Evolutionary conservation across 2,797 vertebrate species (phyloP), one percentile per base, ranked within the genome.

Genomic region (Gymnoscopelus microlampas): DNA sequence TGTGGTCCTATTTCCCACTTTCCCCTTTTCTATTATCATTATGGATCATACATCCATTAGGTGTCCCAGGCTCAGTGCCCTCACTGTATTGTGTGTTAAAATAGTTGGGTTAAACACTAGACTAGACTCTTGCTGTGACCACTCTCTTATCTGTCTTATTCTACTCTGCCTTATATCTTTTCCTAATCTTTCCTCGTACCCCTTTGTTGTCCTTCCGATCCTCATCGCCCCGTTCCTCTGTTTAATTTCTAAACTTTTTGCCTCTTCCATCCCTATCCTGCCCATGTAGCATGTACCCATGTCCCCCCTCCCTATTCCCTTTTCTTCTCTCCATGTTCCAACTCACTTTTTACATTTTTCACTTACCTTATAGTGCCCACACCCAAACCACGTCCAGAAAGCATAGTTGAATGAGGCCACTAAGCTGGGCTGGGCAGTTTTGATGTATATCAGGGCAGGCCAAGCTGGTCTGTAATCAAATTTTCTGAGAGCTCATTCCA

Each of bases 341-440:
- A 2, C 24, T 47, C 29, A 9, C 24, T 53, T 32, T 58, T 14
- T 44, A 26, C 32, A 68, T 78, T 79, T 64, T 70, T 80, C 70
- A 68, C 24, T 19, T 69, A 59, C 80, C 66, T 57, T 76, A 76
- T 60, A 68, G 29, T 76, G 63, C 63, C 56, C 60, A 66, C 55
- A 74, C 57, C 68, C 72, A 66, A 53, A 19, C 54, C 19, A 12
- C 5, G 2, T 24, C 60, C 60, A 60, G 32, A 47, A 75, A 66
- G 65, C 68, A 49, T 53, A 63, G 67, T 71, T 68, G 60, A 62
- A 56, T 29, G 51, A 75, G 68, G 68, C 70, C 70, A 63, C 66
- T 68, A 77, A 35, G 64, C 67, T 75, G 77, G 78, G 62, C 83
- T 89, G 79, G 74, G 69, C 68, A 75, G 79, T 88, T 76, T 19